These are phyloP conservation scores for Steinernema carpocapsae DNA, from an alignment of 2,888 invertebrate genomes.

Conservation along the genomic window DNA sequence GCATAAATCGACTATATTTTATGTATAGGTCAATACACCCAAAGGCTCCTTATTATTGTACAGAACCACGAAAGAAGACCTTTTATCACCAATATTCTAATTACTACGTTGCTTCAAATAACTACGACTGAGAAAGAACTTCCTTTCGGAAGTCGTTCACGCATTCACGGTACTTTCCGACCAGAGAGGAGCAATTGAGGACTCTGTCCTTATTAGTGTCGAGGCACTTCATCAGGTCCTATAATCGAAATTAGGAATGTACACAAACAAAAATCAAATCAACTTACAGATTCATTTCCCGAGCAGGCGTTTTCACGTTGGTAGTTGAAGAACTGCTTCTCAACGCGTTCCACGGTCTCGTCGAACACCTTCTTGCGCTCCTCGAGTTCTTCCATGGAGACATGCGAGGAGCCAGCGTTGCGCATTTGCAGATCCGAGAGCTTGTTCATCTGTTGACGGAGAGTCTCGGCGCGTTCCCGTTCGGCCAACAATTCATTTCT, in stretches of 20 bases:
- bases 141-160: slow-evolving; percentile 59
- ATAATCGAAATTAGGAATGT: slow-evolving; percentile 36
- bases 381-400: slow-evolving; percentile 52
- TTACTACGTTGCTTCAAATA: not conserved
- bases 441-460: slow-evolving; percentile 59
- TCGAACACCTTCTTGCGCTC: slow-evolving; percentile 66
- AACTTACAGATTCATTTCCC: slow-evolving; percentile 52
- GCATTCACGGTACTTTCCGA: slow-evolving; percentile 57
- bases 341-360: slow-evolving; percentile 63
- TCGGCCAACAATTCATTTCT: slow-evolving; percentile 59
- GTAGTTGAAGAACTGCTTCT: slow-evolving; percentile 64
- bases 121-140: slow-evolving; percentile 48
- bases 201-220: slow-evolving; percentile 55
- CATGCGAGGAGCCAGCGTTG: not conserved
- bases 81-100: slow-evolving; percentile 13
- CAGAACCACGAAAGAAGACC: too few species aligned
- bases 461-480: slow-evolving; percentile 56
- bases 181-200: slow-evolving; percentile 61
- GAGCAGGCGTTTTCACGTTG: slow-evolving; percentile 65
- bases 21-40: too few species aligned
- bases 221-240: slow-evolving; percentile 62
- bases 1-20: too few species aligned
- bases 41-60: too few species aligned
- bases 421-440: slow-evolving; percentile 58
- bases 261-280: not conserved